Evolutionary conservation across 1,140 invertebrate species (phyloP), one percentile per base, ranked within the genome.

Genomic region (Zaprionus lachaisei): DNA sequence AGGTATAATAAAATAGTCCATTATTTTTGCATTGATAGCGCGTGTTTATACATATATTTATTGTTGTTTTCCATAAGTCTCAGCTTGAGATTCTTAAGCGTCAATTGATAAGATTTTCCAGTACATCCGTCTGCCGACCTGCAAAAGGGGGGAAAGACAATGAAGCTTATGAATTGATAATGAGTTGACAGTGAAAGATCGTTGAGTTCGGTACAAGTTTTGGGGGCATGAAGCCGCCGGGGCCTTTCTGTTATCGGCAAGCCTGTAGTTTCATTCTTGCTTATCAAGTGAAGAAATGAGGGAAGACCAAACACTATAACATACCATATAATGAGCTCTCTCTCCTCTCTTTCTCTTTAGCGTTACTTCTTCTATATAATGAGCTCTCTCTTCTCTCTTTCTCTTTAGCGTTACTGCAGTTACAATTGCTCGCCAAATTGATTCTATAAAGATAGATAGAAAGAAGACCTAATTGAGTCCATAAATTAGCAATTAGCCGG

Each of bases 401-500:
- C 5, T 17, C 41, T 47, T n/a, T 24, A 51, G 47, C 5, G 5
- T 51, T 12, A 51, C 20, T 31, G 28, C 28, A 51, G 20, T 22
- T 31, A 31, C 11, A 49, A 47, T 47, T 47, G 41, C 41, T 47
- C 41, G 41, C 41, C 41, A 47, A 51, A 61, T 61, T 14, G 6
- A n/a, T 55, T 55, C 31, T 49, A 5, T 20, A 41, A 28, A 14
- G 44, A 41, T 44, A 14, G 44, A 44, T 7, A 47, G 41, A 47
- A 37, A 64, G 20, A 28, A 24, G 20, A 49, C 51, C 22, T 38
- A 38, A 65, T 58, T 15, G 44, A 68, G n/a, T 58, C 61, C 54
- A 68, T 72, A 64, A 79, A 77, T 77, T 55, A 68, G 51, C 57
- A 57, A 57, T 79, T 69, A 31, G 47, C 20, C 28, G 54, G 12